Evolutionary conservation across 2,888 invertebrate genomes (phyloP).

Genomic region (Idaea biselata): DNA sequence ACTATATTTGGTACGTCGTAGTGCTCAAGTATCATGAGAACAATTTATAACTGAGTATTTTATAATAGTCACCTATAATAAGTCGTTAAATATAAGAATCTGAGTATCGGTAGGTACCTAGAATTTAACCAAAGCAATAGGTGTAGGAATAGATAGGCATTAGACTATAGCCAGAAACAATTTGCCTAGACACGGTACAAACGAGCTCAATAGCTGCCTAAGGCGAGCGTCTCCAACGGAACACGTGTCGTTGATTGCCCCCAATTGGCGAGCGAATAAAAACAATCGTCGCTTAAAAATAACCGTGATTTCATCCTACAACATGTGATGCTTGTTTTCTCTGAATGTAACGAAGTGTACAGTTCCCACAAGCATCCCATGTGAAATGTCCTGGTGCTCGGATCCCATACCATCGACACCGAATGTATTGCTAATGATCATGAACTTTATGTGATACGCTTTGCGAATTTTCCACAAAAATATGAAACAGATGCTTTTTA

Average conservation of each 20-base stretch:
- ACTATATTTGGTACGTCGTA: constrained; percentile 29
- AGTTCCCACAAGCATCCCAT: constrained; percentile 68
- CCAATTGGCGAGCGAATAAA: constrained; percentile 80
- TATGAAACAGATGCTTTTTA: constrained; percentile 23
- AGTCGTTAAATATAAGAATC: too few relatives aligned
- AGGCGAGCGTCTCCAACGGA: constrained; percentile 66
- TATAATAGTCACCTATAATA: too few relatives aligned
- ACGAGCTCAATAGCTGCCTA: constrained; percentile 67
- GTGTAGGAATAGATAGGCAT: not conserved
- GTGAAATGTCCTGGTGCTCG: constrained; percentile 64
- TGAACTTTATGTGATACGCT: constrained; percentile 48
- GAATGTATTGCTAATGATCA: constrained; percentile 65
- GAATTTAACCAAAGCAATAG: constrained; percentile 7
- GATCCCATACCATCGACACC: constrained; percentile 63
- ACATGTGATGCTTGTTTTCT: constrained; percentile 75
- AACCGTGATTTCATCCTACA: constrained; percentile 78
- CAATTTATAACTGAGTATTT: constrained; percentile 8
- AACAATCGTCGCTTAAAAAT: constrained; percentile 80
- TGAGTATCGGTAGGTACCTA: not conserved
- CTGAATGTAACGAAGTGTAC: constrained; percentile 55
- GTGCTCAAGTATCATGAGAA: constrained; percentile 43
- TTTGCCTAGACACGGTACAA: constrained; percentile 47
- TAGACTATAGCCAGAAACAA: constrained; percentile 23
- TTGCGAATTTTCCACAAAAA: constrained; percentile 51
- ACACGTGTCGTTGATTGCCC: constrained; percentile 80